phyloP scores from a whole-genome alignment of 2,888 invertebrate species.

The Diplazon laetatorius region DNA sequence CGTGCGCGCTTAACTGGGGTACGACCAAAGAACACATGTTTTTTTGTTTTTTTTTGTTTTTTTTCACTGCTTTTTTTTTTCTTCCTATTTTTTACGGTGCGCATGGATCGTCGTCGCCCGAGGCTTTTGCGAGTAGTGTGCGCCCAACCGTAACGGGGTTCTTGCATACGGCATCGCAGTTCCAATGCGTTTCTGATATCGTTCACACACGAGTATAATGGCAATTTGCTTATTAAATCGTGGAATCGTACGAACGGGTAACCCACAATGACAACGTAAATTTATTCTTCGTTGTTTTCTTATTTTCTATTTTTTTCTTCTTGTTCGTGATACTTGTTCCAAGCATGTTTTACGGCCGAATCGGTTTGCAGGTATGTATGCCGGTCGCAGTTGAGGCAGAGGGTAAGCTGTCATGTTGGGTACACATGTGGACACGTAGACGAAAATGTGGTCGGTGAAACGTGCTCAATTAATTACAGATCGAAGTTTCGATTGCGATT shows the following conservation, averaged over 20 bases:
- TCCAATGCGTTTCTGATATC: conserved; percentile 33
- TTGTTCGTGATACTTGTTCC: conserved; percentile 7
- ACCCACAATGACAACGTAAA: not conserved
- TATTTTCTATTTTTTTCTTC: not conserved
- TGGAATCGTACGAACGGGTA: not conserved
- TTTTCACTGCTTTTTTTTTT: not conserved
- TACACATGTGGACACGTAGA: conserved; percentile 13
- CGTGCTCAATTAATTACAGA: conserved; percentile 38
- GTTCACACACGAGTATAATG: conserved; percentile 16
- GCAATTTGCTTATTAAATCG: conserved; percentile 9
- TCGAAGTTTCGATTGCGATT: conserved; percentile 43
- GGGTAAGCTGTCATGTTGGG: not conserved
- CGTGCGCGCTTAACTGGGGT: conserved; percentile 30
- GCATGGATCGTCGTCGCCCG: conserved; percentile 48
- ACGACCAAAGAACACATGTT: conserved; percentile 32
- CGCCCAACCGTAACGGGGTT: conserved; percentile 66
- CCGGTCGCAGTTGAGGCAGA: conserved; percentile 2
- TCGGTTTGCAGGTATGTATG: conserved; percentile 42
- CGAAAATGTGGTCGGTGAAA: conserved; percentile 41
- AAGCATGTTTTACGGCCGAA: conserved; percentile 54
- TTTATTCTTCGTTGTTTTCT: not conserved
- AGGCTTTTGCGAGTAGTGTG: conserved; percentile 50
- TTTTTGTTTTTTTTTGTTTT: conserved; percentile 3
- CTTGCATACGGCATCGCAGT: conserved; percentile 63
- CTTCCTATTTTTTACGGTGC: conserved; percentile 38